Evolutionary conservation across 2,888 invertebrate genomes (phyloP), one percentile per base, ranked within the genome.

Genomic region (Callosobruchus maculatus): DNA sequence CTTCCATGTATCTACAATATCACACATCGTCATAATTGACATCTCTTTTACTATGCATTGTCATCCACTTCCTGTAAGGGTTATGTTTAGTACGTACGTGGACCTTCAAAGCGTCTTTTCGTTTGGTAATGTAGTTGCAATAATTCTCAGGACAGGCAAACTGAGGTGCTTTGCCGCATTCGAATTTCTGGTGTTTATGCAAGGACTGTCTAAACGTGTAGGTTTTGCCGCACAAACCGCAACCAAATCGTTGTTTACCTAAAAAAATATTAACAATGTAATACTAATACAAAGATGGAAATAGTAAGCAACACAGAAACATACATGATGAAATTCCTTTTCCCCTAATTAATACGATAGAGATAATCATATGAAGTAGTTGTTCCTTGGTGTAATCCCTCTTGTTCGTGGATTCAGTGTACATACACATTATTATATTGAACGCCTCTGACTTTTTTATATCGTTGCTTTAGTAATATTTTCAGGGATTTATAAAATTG

Each of bases 121-220:
- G 75, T 22, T 76, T 76, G 5, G 78, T 77, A 66, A 75, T 80
- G 70, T 78, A 78, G 2, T 71, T 72, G 66, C 80, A 80, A 13
- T 69, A n/a, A 13, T 4, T 9, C 4, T 77, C 22, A 9, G 72
- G 74, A 49, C 71, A 71, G n/a, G 71, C 22, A 78, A 87, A 88
- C 68, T 85, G 83, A 0, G 86, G 88, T 68, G 86, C 85, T 78
- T 88, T 88, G 22, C 88, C 88, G 77, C 89, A 88, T 76, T 88
- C 88, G 74, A 87, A 84, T 77, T 85, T 85, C 79, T 86, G 87
- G 80, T 88, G 88, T 21, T 87, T 87, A 75, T 87, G 86, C 49
- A 88, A 78, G 20, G 86, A 86, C 70, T 84, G 83, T 77, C 84
- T 84, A 77, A 85, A 84, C 79, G 83, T 83, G 70, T 78, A 76